These are phyloP conservation scores for Aeoliscus strigatus DNA, from an alignment of 2,797 vertebrate genomes.

Conservation along the genomic window DNA sequence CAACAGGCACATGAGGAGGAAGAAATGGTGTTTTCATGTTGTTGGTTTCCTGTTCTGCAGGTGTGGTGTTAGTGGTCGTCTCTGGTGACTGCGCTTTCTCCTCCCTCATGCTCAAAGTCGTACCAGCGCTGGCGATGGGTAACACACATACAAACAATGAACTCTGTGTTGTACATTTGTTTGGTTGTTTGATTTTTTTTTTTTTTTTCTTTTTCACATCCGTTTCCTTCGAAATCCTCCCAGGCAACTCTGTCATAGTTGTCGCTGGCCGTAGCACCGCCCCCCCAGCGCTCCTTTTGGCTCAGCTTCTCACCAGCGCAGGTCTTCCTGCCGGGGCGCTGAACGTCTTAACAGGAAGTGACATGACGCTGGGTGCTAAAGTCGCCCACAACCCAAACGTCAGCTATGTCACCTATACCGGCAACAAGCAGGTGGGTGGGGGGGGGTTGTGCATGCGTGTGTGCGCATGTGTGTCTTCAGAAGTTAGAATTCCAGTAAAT, in stretches of 20 bases:
- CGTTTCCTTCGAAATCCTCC: background rate
- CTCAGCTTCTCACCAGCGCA: conserved; percentile 76
- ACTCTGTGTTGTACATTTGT: no score
- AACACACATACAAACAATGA: conserved; percentile 19
- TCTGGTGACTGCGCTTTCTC: conserved; percentile 78
- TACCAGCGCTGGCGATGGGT: conserved; percentile 86
- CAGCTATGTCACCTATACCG: conserved; percentile 76
- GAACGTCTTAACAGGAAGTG: conserved; percentile 78
- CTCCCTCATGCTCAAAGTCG: conserved; percentile 78
- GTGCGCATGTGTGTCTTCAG: background rate
- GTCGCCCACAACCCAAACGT: conserved; percentile 69
- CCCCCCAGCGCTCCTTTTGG: conserved; percentile 77
- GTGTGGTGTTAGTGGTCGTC: conserved; percentile 75
- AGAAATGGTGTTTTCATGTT: no score
- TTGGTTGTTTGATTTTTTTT: no score
- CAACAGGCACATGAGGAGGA: background rate
- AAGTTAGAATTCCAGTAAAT: no score
- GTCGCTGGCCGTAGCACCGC: conserved; percentile 65
- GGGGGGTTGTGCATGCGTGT: no score
- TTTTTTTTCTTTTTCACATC: background rate
- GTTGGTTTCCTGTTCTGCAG: conserved; percentile 51
- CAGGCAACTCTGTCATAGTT: conserved; percentile 83
- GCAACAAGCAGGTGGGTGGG: conserved; percentile 79
- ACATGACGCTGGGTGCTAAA: conserved; percentile 48
- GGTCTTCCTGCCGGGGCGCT: conserved; percentile 78